Evolutionary conservation across 2,113 vertebrate genomes (phyloP).

Genomic region (Ceyx cyanopectus): DNA sequence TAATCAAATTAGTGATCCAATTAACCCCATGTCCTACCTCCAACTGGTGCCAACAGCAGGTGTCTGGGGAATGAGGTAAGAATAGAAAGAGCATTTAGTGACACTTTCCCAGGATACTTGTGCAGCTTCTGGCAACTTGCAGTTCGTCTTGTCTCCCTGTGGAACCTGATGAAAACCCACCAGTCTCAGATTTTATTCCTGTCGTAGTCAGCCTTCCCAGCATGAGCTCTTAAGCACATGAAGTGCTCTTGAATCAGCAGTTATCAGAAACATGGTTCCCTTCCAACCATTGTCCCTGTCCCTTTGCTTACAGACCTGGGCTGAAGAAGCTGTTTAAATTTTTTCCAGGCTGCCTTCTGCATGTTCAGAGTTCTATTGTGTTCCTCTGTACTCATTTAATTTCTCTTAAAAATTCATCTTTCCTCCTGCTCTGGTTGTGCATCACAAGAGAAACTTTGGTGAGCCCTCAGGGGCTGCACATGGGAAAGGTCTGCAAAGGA

Average conservation of each 20-base stretch:
- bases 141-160: not conserved
- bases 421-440: not conserved
- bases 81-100: not conserved
- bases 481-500: not conserved
- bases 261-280: not conserved
- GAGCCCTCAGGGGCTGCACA: not conserved
- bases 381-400: not conserved
- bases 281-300: not conserved
- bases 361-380: fast-evolving
- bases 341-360: not conserved
- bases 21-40: not conserved
- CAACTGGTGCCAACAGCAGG: not conserved
- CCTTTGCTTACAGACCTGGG: not conserved
- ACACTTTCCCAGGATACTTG: not conserved
- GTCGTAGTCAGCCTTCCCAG: not conserved
- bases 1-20: not conserved
- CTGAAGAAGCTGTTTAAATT: not conserved
- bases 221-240: not conserved
- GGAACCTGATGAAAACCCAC: not conserved
- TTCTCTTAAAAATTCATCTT: not conserved
- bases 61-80: not conserved
- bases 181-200: not conserved
- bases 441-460: not conserved
- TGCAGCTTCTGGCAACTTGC: not conserved
- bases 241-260: not conserved